Evolutionary conservation across 2,888 invertebrate genomes (phyloP).

Genomic region (Meiosimyza platycephala): DNA sequence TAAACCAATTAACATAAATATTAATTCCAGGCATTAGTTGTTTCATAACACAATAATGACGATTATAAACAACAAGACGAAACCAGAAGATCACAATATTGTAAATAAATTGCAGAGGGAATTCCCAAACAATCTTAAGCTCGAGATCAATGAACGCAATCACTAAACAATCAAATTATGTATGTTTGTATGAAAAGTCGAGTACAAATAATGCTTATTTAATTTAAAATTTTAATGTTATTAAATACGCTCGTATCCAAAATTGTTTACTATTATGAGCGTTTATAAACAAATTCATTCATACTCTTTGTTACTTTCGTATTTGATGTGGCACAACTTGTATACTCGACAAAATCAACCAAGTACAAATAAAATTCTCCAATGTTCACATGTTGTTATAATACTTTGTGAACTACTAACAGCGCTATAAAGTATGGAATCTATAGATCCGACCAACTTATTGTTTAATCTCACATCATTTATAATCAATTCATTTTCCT

Average conservation of each 20-base stretch:
- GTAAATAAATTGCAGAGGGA: conserved; percentile 31
- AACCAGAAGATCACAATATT: conserved; percentile 2
- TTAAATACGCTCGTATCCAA: conserved; percentile 54
- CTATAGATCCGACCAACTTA: conserved; percentile 30
- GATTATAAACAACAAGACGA: conserved; percentile 28
- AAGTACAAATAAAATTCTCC: too few species aligned
- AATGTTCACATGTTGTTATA: too few species aligned
- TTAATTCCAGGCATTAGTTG: too few species aligned
- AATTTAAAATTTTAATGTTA: conserved; percentile 59
- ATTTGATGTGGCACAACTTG: too few species aligned
- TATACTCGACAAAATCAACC: too few species aligned
- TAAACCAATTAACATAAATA: too few species aligned
- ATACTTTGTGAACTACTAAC: too few species aligned
- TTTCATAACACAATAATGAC: conserved; percentile 8
- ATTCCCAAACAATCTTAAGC: conserved; percentile 29
- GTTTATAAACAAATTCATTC: conserved; percentile 36
- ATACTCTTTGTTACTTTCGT: background rate
- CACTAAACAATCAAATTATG: conserved; percentile 37
- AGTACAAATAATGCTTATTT: conserved; percentile 54
- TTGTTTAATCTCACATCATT: conserved; percentile 51
- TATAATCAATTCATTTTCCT: conserved; percentile 22
- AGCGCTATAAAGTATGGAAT: too few species aligned
- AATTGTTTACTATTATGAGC: conserved; percentile 62
- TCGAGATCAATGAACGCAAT: conserved; percentile 50
- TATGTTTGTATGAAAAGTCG: conserved; percentile 32